Evolutionary conservation across 1,140 invertebrate genomes (phyloP), one percentile per base, ranked within the genome.

Genomic region (Lordiphosa mommai): DNA sequence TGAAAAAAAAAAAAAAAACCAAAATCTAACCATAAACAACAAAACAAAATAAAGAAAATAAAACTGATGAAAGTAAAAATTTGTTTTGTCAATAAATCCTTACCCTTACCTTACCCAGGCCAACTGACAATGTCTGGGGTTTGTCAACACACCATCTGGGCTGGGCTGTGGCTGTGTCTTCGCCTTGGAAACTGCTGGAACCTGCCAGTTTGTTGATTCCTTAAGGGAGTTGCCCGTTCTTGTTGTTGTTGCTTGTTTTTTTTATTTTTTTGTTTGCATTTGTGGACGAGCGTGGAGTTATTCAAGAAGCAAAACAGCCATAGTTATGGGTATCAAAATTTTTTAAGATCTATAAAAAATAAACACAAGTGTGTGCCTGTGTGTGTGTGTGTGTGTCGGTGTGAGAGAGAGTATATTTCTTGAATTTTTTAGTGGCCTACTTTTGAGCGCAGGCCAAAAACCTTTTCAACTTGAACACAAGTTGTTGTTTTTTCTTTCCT

Each of bases 141-240:
- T 55, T 71, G 76, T 79, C 73, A 77, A 72, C 68, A 63, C 53
- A 61, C 16, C 50, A 36, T 27, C 63, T 27, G 38, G 51, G 12
- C 9, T 13, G 27, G 9, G 12, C n/a, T 14, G 13, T 13, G 9
- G 4, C n/a, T 10, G 12, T 16, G 46, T 53, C 57, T 77, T 77
- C 37, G 72, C 72, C 77, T 85, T 84, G 77, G 77, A 84, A 84
- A 84, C 77, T 77, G 38, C n/a, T 23, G 8, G 29, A 47, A 43
- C 32, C 29, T 43, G 29, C 48, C 30, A 57, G 76, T 82, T 80
- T 77, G 73, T 80, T 80, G 74, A 80, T 79, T 73, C 34, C 47
- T 52, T 23, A 13, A 63, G 67, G 59, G 43, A 67, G 52, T 57
- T 69, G 38, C 10, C 6, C 23, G 13, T 16, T 50, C 27, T 32